Evolutionary conservation across 1,140 invertebrate genomes (phyloP).

Genomic region (Calosoma granatense): DNA sequence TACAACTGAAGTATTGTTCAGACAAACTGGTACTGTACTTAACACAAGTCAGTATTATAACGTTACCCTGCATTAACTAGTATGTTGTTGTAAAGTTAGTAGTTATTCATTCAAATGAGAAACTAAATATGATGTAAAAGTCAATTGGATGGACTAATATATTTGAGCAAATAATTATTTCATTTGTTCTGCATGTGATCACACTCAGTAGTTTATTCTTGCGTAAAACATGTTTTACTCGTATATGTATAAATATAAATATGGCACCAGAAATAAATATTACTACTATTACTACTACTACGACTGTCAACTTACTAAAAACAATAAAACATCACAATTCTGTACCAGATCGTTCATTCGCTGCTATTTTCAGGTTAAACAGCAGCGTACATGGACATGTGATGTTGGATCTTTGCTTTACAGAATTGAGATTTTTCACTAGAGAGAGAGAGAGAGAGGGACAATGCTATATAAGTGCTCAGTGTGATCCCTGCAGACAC

Average conservation of each 20-base stretch:
- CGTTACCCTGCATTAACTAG: conserved; percentile 6
- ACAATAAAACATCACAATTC: too few species aligned
- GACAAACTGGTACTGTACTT: not conserved
- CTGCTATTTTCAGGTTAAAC: too few species aligned
- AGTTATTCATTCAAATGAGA: not conserved
- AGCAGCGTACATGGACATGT: too few species aligned
- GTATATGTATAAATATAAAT: not conserved
- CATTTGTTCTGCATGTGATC: conserved; percentile 3
- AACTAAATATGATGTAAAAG: not conserved
- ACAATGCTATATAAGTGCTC: not conserved
- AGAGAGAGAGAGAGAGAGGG: not conserved
- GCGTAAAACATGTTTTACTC: too few species aligned
- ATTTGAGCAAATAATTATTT: conserved; percentile 7
- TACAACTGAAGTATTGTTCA: not conserved
- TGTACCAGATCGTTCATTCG: too few species aligned
- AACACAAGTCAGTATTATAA: conserved; percentile 4
- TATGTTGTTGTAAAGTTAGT: not conserved
- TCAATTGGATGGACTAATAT: conserved; percentile 3
- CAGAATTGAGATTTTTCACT: too few species aligned
- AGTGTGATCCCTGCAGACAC: not conserved
- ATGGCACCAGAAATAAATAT: not conserved
- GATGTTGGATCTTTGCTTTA: too few species aligned
- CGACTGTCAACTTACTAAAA: too few species aligned
- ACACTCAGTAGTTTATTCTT: conserved; percentile 3
- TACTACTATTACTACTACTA: too few species aligned